Base-by-base conservation (phyloP, 2,888 invertebrate genomes). In the Hydraecia micacea region DNA sequence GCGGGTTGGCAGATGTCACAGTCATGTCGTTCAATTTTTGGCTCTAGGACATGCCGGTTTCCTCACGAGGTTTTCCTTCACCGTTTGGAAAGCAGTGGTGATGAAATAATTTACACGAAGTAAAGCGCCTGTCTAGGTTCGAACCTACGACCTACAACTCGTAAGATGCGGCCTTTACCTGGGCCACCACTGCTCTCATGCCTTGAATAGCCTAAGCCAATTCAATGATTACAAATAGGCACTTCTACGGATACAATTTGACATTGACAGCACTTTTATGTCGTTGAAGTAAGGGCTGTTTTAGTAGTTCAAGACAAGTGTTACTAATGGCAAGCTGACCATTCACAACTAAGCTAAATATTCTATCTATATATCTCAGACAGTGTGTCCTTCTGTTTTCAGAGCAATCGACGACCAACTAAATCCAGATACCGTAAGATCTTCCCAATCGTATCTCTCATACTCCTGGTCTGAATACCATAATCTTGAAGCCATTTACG, bases 381-480 rank as follows among this genome's bases (percentile, higher is more conserved):
- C 5, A 36, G 0, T 6, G 0, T 66, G 18, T 18, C 0, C 6
- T 74, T 55, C 11, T 67, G 0, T 74, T 93, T 91, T 72, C 89
- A 97, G 97, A 79, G 92, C 95, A 46, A 97, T 97, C 82, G 94
- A 97, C 67, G 94, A 96, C 55, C 97, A 97, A 89, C 86, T 96
- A 75, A 93, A 93, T 69, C 88, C 93, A 80, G 78, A 88, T 0
- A 73, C 62, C 42, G 88, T 81, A 32, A 85, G 88, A 81, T 91
- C 83, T 73, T 95, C 95, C 11, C 89, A 90, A 42, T 78, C 91
- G 5, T 93, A 95, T 18, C 88, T 92, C 0, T 93, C 94, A 0
- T 91, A 92, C 36, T 91, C 90, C 63, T 98, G 98, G 97, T 97
- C 95, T 1, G 95, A 93, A 60, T 98, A 98, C 88, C 96, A 98